Percentiles rank a stretch among this genome's conserved stretches.
Conservation (phyloP, 2,797 vertebrate genomes). For the Podarcis siculus region DNA sequence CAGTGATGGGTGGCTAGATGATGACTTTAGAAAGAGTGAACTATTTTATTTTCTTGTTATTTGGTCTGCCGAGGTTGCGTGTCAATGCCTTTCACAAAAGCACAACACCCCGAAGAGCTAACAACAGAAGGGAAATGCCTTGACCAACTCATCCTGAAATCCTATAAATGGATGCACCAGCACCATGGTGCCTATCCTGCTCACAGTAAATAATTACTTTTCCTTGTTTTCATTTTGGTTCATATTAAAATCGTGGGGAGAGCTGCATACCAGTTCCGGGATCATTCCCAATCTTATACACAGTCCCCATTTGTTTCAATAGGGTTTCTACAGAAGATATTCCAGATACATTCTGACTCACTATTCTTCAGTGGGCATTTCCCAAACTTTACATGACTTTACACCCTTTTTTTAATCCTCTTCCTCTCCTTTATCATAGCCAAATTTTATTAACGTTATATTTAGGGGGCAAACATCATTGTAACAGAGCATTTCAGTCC, state of each 20-base stretch:
- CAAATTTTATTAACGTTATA: neutral
- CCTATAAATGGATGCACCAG: constrained; percentile 47
- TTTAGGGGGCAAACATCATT: neutral
- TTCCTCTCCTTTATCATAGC: neutral
- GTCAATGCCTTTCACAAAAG: constrained; percentile 68
- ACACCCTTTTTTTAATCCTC: neutral
- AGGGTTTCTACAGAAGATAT: neutral
- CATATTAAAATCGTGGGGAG: neutral
- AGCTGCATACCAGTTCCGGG: too few relatives aligned
- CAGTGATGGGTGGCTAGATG: constrained; percentile 72
- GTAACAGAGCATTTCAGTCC: neutral
- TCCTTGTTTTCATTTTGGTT: neutral
- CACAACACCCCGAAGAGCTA: constrained; percentile 53
- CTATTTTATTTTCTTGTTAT: constrained; percentile 62
- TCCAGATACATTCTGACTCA: too few relatives aligned
- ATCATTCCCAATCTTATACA: too few relatives aligned
- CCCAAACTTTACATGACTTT: neutral
- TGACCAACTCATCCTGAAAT: constrained; percentile 56
- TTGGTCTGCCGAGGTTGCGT: constrained; percentile 70
- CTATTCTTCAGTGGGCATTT: neutral
- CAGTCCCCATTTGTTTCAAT: neutral
- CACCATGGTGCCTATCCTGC: neutral
- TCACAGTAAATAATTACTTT: neutral
- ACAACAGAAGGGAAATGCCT: constrained; percentile 59
- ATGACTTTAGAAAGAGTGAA: constrained; percentile 69